A percentile compares a stretch with the other conserved stretches of the same genome.
These are phyloP conservation scores for Urophycis tenuis DNA, from an alignment of 2,797 vertebrate genomes.

Conservation along the genomic window DNA sequence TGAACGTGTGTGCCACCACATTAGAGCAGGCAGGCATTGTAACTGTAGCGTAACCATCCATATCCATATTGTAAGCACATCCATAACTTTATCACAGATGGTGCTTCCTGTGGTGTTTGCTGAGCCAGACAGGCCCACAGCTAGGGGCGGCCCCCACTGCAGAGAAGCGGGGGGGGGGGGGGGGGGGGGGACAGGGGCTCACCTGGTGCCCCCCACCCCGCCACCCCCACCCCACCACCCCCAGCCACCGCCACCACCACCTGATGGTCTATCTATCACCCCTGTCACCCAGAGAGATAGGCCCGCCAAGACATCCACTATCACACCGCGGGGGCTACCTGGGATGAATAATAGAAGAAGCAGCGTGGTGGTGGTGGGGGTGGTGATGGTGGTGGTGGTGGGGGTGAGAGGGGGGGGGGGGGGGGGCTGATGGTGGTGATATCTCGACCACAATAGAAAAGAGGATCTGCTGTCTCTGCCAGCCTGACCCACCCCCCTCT, in stretches of 20 bases:
- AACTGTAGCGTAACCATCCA: too few relatives aligned
- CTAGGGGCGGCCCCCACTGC: conserved; percentile 11
- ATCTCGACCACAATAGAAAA: conserved; percentile 34
- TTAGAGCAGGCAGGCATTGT: too few relatives aligned
- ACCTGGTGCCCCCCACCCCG: conserved; percentile 28
- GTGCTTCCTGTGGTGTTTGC: too few relatives aligned
- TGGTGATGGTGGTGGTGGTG: conserved; percentile 19
- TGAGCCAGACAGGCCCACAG: background rate
- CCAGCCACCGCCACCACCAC: conserved; percentile 6
- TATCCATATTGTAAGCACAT: too few relatives aligned
- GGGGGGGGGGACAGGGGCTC: conserved; percentile 25
- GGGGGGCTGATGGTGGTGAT: too few relatives aligned
- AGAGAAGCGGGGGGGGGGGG: conserved; percentile 3
- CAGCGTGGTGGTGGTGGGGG: conserved; percentile 9
- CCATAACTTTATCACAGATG: too few relatives aligned
- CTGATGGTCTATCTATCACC: conserved; percentile 55
- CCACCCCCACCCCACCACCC: too few relatives aligned
- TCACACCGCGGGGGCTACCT: conserved; percentile 41
- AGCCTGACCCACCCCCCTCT: too few relatives aligned
- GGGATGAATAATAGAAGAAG: conserved; percentile 52
- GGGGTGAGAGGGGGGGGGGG: too few relatives aligned
- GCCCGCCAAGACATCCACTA: conserved; percentile 27
- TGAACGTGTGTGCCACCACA: background rate
- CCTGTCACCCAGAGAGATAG: conserved; percentile 40
- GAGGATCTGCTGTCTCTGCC: conserved; percentile 29